phyloP scores from a whole-genome alignment of 2,888 invertebrate species.

The Sicus ferrugineus region DNA sequence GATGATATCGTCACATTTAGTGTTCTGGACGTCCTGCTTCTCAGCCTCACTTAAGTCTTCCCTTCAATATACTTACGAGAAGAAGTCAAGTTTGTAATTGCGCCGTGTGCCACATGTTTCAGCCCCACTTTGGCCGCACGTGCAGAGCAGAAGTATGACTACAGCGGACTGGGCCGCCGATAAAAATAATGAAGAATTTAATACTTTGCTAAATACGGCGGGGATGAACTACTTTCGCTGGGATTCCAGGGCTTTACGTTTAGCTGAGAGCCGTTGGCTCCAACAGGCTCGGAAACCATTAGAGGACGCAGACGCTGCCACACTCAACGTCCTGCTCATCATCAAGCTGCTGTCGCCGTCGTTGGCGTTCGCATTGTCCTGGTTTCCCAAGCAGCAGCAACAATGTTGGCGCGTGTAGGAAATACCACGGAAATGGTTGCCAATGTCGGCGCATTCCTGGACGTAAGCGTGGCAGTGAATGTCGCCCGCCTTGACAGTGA shows the following conservation, averaged over 20 bases:
- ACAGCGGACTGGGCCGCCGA: background rate
- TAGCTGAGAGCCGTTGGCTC: conserved; percentile 22
- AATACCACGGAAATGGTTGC: background rate
- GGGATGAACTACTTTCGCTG: conserved; percentile 11
- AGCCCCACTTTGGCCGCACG: background rate
- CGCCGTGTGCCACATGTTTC: conserved; percentile 1
- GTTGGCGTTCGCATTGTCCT: background rate
- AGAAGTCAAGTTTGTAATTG: conserved; percentile 16
- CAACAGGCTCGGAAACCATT: background rate
- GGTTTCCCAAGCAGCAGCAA: background rate
- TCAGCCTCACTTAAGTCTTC: too few species aligned
- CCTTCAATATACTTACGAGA: background rate
- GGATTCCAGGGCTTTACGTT: conserved; percentile 3
- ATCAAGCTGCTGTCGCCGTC: background rate
- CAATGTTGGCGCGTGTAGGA: background rate
- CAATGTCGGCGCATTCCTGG: conserved; percentile 3
- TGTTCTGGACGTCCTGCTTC: too few species aligned
- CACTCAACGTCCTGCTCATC: background rate
- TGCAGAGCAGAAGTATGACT: background rate
- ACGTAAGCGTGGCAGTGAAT: background rate
- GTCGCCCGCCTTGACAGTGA: background rate
- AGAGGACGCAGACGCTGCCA: background rate
- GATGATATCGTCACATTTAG: too few species aligned
- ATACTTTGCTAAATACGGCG: conserved; percentile 29
- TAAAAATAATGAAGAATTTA: conserved; percentile 18